A percentile compares a stretch with the other conserved stretches of the same genome.
Conservation (phyloP, 2,113 vertebrate species). For the Anolis sagrei region DNA sequence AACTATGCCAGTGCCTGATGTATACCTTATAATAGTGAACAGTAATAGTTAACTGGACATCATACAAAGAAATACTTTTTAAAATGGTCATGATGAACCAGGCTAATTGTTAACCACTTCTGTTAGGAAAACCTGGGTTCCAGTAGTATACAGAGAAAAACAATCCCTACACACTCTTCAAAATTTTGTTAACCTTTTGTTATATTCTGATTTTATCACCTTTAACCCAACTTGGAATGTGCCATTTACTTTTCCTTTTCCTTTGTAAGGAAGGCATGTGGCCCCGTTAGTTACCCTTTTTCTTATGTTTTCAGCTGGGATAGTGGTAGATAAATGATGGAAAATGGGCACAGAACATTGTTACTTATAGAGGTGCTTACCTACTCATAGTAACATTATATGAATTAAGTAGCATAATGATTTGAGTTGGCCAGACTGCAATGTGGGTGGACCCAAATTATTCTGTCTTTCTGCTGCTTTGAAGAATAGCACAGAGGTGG, state of each 20-base stretch:
- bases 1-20: background rate
- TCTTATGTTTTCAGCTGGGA: no score
- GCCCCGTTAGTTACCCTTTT: no score
- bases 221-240: background rate
- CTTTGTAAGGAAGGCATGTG: background rate
- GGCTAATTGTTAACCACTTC: background rate
- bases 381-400: background rate
- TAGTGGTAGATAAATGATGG: no score
- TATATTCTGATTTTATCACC: background rate
- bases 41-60: background rate
- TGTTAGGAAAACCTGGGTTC: background rate
- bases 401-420: background rate
- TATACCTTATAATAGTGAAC: background rate
- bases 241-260: background rate
- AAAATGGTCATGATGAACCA: no score
- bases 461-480: background rate
- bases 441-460: background rate
- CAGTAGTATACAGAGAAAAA: background rate
- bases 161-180: no score
- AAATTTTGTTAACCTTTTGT: background rate
- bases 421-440: background rate
- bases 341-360: background rate
- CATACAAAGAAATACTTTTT: background rate
- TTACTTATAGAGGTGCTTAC: background rate
- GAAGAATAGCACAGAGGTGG: background rate